Evolutionary conservation across 1,140 invertebrate genomes (phyloP).

Genomic region (Mya arenaria): DNA sequence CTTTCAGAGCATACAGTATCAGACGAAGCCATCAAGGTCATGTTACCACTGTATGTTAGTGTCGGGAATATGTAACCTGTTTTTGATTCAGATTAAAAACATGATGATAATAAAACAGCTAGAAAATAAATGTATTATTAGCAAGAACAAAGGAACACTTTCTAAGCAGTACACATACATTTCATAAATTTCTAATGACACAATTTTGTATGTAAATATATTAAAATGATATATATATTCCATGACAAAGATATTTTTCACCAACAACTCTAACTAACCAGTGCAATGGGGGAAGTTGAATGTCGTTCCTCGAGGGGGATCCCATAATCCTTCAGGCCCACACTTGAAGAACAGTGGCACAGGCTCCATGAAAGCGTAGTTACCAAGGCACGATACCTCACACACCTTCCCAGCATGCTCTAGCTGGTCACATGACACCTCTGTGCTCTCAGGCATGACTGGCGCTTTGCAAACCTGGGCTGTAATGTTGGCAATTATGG

Average conservation of each 20-base stretch:
- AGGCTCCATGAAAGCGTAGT: conserved; percentile 22
- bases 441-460: background rate
- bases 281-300: conserved; percentile 46
- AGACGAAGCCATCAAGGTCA: conserved; percentile 7
- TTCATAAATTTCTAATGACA: background rate
- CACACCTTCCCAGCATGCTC: conserved; percentile 27
- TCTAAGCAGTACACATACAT: background rate
- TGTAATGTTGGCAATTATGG: background rate
- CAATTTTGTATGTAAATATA: background rate
- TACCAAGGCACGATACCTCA: conserved; percentile 6
- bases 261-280: background rate
- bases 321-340: conserved; percentile 47
- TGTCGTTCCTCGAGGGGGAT: conserved; percentile 38
- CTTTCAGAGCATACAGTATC: background rate
- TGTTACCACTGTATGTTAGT: background rate
- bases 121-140: background rate
- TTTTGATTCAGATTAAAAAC: background rate
- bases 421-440: conserved; percentile 3
- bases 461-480: background rate
- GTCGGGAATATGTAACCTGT: background rate
- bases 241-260: background rate
- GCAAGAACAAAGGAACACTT: background rate
- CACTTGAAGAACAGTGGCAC: conserved; percentile 15
- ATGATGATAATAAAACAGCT: background rate
- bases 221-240: background rate